A percentile compares a stretch with the other conserved stretches of the same genome.
Evolutionary conservation across 2,888 invertebrate genomes (phyloP).

Genomic region (Erebia palarica): DNA sequence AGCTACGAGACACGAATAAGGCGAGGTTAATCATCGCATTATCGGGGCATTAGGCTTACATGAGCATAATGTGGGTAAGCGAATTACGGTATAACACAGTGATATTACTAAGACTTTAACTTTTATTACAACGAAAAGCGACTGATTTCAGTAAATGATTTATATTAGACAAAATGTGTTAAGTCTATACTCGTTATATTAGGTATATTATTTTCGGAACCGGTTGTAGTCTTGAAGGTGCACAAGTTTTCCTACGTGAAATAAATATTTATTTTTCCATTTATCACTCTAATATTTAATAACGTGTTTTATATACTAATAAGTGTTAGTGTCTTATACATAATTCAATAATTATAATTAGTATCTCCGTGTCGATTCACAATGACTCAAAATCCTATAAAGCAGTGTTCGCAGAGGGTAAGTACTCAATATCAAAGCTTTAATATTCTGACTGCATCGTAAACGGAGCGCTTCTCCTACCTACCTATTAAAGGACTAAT

Average conservation of each 20-base stretch:
- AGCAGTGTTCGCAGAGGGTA: not conserved
- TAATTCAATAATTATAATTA: not conserved
- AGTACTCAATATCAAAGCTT: not conserved
- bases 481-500: constrained; percentile 49
- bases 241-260: no score
- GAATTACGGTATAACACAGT: constrained; percentile 20
- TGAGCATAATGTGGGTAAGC: constrained; percentile 24
- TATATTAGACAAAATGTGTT: not conserved
- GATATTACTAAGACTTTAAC: constrained; percentile 8
- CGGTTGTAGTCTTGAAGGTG: no score
- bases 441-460: constrained; percentile 27
- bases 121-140: constrained; percentile 6
- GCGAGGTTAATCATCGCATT: constrained; percentile 24
- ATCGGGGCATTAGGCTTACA: constrained; percentile 24
- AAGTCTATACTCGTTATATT: no score
- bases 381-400: not conserved
- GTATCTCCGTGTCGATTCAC: not conserved
- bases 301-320: no score
- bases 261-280: no score
- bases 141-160: not conserved
- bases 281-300: no score
- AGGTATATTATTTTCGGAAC: no score
- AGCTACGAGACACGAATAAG: constrained; percentile 24
- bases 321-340: no score
- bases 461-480: constrained; percentile 47